Conservation (phyloP, 1,140 invertebrate genomes). For the Drosophila ficusphila region DNA sequence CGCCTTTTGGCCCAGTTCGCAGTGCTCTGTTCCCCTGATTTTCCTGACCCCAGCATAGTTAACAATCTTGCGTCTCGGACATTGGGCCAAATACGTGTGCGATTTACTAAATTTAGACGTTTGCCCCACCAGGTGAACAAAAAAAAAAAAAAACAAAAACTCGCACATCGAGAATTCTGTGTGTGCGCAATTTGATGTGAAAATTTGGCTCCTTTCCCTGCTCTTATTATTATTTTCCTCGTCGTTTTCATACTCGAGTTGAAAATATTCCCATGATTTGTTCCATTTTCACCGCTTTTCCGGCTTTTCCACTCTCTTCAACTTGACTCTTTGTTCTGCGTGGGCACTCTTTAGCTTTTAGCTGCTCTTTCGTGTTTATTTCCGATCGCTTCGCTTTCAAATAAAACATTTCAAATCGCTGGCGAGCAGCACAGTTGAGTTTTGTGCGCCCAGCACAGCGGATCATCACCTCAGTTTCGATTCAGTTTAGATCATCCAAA, state of each 20-base stretch:
- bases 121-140: conserved; percentile 59
- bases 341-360: conserved; percentile 27
- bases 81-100: conserved; percentile 80
- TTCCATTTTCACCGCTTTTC: conserved; percentile 63
- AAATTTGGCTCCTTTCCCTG: conserved; percentile 27
- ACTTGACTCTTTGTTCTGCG: conserved; percentile 8
- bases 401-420: conserved; percentile 78
- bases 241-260: conserved; percentile 33
- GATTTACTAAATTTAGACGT: conserved; percentile 74
- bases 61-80: conserved; percentile 67
- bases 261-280: conserved; percentile 15
- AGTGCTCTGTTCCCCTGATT: conserved; percentile 7
- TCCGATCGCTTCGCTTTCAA: conserved; percentile 72
- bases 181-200: conserved; percentile 51
- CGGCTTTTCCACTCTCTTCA: conserved; percentile 49
- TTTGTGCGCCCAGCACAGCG: conserved; percentile 70
- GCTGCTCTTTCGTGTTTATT: conserved; percentile 61
- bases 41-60: conserved; percentile 76
- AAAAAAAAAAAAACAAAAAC: no score
- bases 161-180: conserved; percentile 23
- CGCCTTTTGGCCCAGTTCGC: conserved; percentile 76
- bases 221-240: conserved; percentile 24
- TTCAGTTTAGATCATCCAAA: conserved; percentile 26
- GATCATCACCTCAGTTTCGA: conserved; percentile 58
- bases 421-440: conserved; percentile 68